phyloP scores from a whole-genome alignment of 2,888 invertebrate species.

The Bombylius major region DNA sequence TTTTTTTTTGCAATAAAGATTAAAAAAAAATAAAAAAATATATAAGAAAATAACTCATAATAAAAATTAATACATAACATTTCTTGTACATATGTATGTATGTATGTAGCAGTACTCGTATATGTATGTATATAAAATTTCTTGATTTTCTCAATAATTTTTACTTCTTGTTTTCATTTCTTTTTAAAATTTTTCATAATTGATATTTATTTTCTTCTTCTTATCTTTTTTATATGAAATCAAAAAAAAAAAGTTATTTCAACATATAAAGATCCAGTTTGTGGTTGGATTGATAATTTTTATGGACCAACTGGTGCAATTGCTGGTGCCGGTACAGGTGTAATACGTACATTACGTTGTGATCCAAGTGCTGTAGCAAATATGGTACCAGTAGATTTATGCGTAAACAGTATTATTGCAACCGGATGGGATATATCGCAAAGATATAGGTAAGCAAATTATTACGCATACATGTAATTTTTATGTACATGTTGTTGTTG shows the following conservation, averaged over 20 bases:
- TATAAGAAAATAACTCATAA: too few species aligned
- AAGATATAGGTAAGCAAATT: constrained; percentile 25
- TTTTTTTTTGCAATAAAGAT: too few species aligned
- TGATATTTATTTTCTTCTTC: background rate
- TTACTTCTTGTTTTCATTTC: too few species aligned
- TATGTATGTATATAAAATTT: too few species aligned
- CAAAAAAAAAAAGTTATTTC: constrained; percentile 39
- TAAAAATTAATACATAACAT: too few species aligned
- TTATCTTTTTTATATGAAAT: background rate
- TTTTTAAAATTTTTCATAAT: too few species aligned
- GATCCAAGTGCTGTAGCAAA: constrained; percentile 57
- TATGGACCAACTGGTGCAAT: constrained; percentile 75
- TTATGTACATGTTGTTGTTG: background rate
- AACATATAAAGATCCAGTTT: constrained; percentile 58
- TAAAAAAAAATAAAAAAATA: too few species aligned
- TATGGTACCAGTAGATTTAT: constrained; percentile 64
- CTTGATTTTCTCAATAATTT: too few species aligned
- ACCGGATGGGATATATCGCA: constrained; percentile 59
- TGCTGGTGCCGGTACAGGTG: constrained; percentile 63
- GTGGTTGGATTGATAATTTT: constrained; percentile 84
- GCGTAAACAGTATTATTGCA: constrained; percentile 69
- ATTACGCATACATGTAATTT: background rate
- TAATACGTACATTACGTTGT: constrained; percentile 55
- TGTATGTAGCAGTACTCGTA: too few species aligned
- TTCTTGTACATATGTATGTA: too few species aligned